These are phyloP conservation scores for Scaptomyza caliginosa DNA, from an alignment of 2,888 invertebrate genomes.

Conservation along the genomic window DNA sequence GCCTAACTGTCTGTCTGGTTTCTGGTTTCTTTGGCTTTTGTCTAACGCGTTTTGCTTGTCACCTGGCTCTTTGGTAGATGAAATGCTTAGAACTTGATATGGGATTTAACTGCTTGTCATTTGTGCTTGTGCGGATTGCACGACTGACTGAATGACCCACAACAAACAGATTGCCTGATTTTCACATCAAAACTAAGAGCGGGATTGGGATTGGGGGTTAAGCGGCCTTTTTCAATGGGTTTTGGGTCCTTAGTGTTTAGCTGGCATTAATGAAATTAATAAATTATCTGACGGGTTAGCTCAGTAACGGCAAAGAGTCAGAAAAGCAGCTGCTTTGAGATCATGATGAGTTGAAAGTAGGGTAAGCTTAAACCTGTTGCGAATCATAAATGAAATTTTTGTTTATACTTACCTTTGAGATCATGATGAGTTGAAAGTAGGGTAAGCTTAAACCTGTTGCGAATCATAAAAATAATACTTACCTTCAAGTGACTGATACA, in stretches of 20 bases:
- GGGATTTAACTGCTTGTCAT: constrained; percentile 46
- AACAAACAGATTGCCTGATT: constrained; percentile 72
- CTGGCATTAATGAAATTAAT: constrained; percentile 22
- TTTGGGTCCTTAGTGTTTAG: background rate
- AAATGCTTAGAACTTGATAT: constrained; percentile 61
- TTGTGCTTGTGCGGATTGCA: constrained; percentile 44
- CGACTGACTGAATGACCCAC: constrained; percentile 41
- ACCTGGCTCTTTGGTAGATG: constrained; percentile 58
- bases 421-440: background rate
- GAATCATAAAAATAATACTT: background rate
- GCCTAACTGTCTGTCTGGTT: constrained; percentile 6
- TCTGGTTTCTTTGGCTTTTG: constrained; percentile 43
- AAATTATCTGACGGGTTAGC: constrained; percentile 18
- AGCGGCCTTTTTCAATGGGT: constrained; percentile 22
- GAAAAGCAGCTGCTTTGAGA: background rate
- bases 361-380: constrained; percentile 14
- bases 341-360: background rate
- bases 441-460: constrained; percentile 14
- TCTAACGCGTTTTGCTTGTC: constrained; percentile 58
- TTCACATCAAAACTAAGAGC: constrained; percentile 55
- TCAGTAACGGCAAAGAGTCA: background rate
- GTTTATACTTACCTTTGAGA: background rate
- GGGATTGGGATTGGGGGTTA: background rate
- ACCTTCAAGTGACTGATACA: background rate
- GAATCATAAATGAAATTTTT: background rate